Percentiles rank a stretch among this genome's conserved stretches.
These are phyloP conservation scores for Sinocyclocheilus maitianheensis DNA, from an alignment of 2,113 vertebrate genomes.

Conservation along the genomic window DNA sequence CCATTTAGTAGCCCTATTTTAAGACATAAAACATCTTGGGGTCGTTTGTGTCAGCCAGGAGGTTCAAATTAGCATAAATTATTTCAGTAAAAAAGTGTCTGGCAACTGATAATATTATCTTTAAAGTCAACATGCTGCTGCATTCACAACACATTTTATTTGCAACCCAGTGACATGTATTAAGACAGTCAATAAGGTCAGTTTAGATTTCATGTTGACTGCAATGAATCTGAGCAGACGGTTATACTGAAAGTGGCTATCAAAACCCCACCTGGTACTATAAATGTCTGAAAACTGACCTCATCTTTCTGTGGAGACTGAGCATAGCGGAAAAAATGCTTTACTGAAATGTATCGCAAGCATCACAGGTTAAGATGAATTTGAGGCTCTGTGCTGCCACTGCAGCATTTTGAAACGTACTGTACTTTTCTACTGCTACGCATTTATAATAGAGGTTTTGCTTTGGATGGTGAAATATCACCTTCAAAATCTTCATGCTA, in stretches of 20 bases:
- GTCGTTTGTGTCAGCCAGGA: slow-evolving; percentile 1
- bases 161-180: background rate
- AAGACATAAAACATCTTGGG: slow-evolving; percentile 31
- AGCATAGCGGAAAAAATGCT: background rate
- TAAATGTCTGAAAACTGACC: background rate
- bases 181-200: background rate
- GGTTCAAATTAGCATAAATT: slow-evolving; percentile 12
- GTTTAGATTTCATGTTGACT: background rate
- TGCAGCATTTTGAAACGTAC: background rate
- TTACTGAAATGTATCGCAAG: background rate
- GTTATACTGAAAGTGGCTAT: background rate
- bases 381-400: background rate
- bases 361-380: slow-evolving; percentile 18
- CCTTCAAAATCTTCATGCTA: background rate
- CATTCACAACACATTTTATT: background rate
- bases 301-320: background rate
- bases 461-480: background rate
- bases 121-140: background rate
- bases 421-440: background rate
- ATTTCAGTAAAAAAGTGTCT: background rate
- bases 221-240: background rate
- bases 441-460: background rate
- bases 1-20: background rate
- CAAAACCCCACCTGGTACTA: background rate
- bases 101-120: background rate